Evolutionary conservation across 1,140 invertebrate species (phyloP), one percentile per base, ranked within the genome.

Genomic region (Tetramorium simillimum): DNA sequence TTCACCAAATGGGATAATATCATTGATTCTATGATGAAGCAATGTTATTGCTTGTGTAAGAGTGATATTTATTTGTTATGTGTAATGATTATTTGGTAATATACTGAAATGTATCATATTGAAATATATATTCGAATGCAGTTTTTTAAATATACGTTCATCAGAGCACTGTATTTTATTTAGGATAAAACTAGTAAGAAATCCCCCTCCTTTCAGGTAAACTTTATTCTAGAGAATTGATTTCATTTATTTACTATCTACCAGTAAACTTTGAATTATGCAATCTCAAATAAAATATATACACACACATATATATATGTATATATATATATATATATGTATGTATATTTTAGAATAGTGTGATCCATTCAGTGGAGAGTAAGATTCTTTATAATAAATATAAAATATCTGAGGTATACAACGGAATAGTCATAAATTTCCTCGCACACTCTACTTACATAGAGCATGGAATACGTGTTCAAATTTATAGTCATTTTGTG

Each of bases 201-300:
- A 80, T 80, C 14, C 18, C n/a, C 2, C 21, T 46, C 40, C 21
- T 37, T 6, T 69, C 40, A 2, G 9, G 43, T 81, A 70, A 70
- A 81, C 46, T 81, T 40, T 65, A 46, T 78, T 51, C 46, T 43
- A 70, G 37, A 70, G n/a, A 69, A 69, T 40, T 33, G 28, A 70
- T 70, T 56, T 56, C 1, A 80, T 80, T 80, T 80, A 70, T 56
- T 70, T 56, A 56, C 21, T 81, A 81, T 56, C 28, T 67, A 81
- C 14, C 5, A 67, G 49, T 53, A 81, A 77, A 70, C 10, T 70
- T 65, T 16, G 18, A 51, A 80, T 40, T 62, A 80, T 67, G 18
- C 60, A 80, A 56, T 70, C 21, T 46, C 14, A n/a, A 70, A 56
- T 53, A 46, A 70, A 58, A 28, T 70, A 1, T 21, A 33, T 14